A percentile compares a stretch with the other conserved stretches of the same genome.
Conservation (phyloP, 2,888 invertebrate genomes). For the Meganola albula region DNA sequence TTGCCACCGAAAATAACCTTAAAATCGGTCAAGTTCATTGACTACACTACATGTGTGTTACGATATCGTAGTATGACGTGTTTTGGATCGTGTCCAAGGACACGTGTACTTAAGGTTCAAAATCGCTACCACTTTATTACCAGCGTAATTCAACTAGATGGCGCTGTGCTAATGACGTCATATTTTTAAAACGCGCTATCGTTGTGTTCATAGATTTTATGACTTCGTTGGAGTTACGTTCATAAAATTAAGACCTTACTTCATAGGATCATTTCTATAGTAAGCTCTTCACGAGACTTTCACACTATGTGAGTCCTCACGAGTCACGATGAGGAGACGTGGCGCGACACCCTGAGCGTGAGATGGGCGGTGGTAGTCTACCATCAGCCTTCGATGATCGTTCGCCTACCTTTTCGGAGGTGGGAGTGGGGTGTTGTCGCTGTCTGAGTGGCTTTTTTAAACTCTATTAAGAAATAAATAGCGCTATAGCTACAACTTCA, state of each 20-base stretch:
- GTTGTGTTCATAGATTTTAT: conserved; percentile 9
- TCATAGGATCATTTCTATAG: conserved; percentile 41
- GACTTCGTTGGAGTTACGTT: conserved; percentile 4
- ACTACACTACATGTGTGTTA: too few species aligned
- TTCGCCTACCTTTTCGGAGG: conserved; percentile 21
- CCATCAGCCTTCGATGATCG: conserved; percentile 40
- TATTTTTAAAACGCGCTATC: conserved; percentile 10
- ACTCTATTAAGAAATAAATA: not conserved
- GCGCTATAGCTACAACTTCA: not conserved
- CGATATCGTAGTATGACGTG: too few species aligned
- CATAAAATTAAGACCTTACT: conserved; percentile 28
- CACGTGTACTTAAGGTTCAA: too few species aligned
- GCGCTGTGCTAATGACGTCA: conserved; percentile 7
- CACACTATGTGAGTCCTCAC: conserved; percentile 30
- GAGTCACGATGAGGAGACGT: conserved; percentile 38
- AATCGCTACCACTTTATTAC: too few species aligned
- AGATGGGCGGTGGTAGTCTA: conserved; percentile 27
- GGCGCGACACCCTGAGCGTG: conserved; percentile 34
- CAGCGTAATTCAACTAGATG: conserved; percentile 24
- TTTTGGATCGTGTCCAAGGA: not conserved
- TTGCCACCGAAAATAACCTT: too few species aligned
- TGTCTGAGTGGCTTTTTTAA: conserved; percentile 23
- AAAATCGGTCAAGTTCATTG: too few species aligned
- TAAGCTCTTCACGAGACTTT: conserved; percentile 38
- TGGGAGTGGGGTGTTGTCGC: conserved; percentile 22